Base-by-base conservation (phyloP, 2,113 vertebrate genomes). In the Tyto alba region DNA sequence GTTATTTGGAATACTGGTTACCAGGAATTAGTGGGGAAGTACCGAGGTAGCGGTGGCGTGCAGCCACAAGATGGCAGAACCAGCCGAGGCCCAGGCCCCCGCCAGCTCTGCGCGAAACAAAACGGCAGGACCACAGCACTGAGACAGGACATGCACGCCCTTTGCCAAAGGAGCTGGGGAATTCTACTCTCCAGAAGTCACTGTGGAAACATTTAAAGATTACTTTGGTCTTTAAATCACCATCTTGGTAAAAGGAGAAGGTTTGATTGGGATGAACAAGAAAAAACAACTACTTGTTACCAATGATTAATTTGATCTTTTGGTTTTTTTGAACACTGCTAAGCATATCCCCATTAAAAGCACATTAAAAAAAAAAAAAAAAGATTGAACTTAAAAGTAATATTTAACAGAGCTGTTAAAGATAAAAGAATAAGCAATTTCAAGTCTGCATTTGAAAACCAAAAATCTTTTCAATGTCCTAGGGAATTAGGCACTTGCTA, bases 1-100 rank as follows among this genome's bases (percentile, higher is more conserved):
- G 67, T 17, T 73, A 25, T 18, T 79, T 4, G 41, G 34, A 64
- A 7, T 47, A 47, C 2, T 5, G 8, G 13, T 43, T 47, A 45
- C 53, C 4, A 20, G 40, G 57, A 27, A 3, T 4, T 10, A 68
- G 22, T 13, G 56, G 34, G 10, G 52, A 41, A 23, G 9, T 9
- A 9, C 20, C 6, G 71, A 11, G 47, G 91, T 32, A 95, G 67
- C 94, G 72, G 71, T 45, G 55, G 7, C 64, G 21, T 6, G 41
- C 45, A 36, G 41, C 97, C 97, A 95, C 66, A 67, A 97, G 96
- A 66, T 94, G 97, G 97, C 97, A 96, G 90, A 74, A 67, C 11
- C 57, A 62, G 88, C 74, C 38, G 41, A 85, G 69, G 72, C 48
- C 30, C 27, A 13, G 69, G 57, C 32, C 52, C 53, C 15, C 1